A percentile compares a stretch with the other conserved stretches of the same genome.
These are phyloP conservation scores for Sciurus vulgaris DNA, from an alignment of 2,797 vertebrate species.

Conservation along the genomic window DNA sequence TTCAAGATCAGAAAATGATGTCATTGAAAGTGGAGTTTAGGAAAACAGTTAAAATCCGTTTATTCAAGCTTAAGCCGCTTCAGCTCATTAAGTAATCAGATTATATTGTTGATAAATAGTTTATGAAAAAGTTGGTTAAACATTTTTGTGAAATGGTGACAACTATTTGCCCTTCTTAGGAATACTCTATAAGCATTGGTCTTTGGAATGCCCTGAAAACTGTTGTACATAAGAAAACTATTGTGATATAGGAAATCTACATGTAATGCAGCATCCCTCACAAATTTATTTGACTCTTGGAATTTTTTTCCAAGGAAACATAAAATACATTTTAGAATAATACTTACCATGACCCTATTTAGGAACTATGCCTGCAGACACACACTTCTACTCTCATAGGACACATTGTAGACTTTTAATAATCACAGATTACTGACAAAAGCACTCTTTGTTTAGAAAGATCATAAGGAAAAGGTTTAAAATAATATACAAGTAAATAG, in stretches of 20 bases:
- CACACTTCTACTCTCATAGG: background rate
- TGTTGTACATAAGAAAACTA: background rate
- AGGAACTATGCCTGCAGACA: background rate
- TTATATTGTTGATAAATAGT: background rate
- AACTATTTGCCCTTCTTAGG: background rate
- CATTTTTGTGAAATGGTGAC: conserved; percentile 21
- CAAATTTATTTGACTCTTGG: background rate
- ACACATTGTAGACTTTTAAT: background rate
- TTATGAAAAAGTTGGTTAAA: background rate
- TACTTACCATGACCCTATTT: background rate
- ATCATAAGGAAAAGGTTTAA: background rate
- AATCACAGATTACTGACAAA: background rate
- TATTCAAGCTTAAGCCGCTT: background rate
- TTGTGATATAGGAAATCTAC: background rate
- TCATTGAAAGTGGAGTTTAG: background rate
- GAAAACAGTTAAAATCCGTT: background rate
- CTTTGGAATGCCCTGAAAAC: background rate
- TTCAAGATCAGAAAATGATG: conserved; percentile 14
- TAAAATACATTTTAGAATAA: background rate
- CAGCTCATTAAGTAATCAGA: background rate
- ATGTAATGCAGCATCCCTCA: background rate
- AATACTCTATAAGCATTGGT: background rate
- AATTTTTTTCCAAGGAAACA: background rate
- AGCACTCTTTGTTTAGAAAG: background rate
- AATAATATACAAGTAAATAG: background rate